These are phyloP conservation scores for Eidolon helvum DNA, from an alignment of 2,113 vertebrate species.

Conservation along the genomic window DNA sequence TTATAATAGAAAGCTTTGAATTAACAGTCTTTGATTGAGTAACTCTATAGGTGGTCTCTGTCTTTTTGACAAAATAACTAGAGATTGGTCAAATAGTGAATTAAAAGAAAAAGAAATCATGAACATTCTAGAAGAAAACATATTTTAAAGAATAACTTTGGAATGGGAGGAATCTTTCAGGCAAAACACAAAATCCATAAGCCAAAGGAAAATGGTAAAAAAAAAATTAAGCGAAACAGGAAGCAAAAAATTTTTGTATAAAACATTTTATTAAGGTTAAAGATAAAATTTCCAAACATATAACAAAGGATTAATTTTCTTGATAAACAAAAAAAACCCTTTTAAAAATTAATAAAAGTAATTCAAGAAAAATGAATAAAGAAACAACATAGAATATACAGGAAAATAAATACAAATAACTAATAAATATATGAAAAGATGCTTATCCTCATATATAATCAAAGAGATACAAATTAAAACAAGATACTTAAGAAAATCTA, in stretches of 20 bases:
- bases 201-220: background rate
- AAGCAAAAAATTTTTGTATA: background rate
- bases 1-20: background rate
- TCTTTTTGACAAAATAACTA: slow-evolving; percentile 2
- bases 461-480: background rate
- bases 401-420: slow-evolving; percentile 6
- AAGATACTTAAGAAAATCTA: background rate
- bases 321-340: background rate
- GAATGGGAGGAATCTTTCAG: background rate
- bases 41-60: background rate
- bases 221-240: background rate
- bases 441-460: background rate
- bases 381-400: background rate
- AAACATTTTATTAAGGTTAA: background rate
- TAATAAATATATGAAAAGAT: background rate
- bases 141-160: background rate
- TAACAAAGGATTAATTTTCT: background rate
- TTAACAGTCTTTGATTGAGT: background rate
- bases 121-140: background rate
- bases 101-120: slow-evolving; percentile 18
- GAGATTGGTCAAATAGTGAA: background rate
- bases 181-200: background rate
- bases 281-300: background rate
- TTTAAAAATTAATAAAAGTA: background rate
- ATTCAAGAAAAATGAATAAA: background rate